Percentiles rank a stretch among this genome's conserved stretches.
phyloP scores from a whole-genome alignment of 2,113 vertebrate genomes.

The Chamaea fasciata region DNA sequence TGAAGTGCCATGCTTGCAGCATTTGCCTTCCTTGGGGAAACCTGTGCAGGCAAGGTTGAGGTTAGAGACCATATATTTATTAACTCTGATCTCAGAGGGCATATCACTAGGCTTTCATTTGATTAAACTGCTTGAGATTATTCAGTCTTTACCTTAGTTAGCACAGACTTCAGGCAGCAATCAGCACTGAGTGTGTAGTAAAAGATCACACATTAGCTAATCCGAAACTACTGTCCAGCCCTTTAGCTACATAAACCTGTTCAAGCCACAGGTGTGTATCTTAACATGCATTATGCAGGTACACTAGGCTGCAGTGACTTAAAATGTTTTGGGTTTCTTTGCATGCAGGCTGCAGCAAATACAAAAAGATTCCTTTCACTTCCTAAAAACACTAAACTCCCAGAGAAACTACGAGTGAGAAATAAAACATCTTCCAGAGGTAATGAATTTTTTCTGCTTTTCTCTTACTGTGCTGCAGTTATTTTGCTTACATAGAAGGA shows the following conservation, averaged over 20 bases:
- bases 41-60: neutral
- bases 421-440: slow-evolving; percentile 71
- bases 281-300: neutral
- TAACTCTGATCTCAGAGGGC: neutral
- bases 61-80: neutral
- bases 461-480: neutral
- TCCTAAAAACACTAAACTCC: slow-evolving; percentile 79
- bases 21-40: neutral
- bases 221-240: neutral
- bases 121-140: neutral
- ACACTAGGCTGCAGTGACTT: neutral
- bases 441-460: slow-evolving; percentile 25
- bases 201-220: slow-evolving; percentile 42
- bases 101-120: neutral
- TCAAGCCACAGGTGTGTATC: neutral
- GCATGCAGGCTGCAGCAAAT: slow-evolving; percentile 65
- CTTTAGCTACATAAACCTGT: neutral
- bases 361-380: slow-evolving; percentile 76
- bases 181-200: neutral
- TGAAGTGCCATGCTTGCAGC: neutral
- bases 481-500: neutral
- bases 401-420: slow-evolving; percentile 74
- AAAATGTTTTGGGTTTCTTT: neutral
- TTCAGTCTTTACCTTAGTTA: neutral
- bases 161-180: neutral